Evolutionary conservation across 2,113 vertebrate genomes (phyloP).

Genomic region (Pangasianodon hypophthalmus): DNA sequence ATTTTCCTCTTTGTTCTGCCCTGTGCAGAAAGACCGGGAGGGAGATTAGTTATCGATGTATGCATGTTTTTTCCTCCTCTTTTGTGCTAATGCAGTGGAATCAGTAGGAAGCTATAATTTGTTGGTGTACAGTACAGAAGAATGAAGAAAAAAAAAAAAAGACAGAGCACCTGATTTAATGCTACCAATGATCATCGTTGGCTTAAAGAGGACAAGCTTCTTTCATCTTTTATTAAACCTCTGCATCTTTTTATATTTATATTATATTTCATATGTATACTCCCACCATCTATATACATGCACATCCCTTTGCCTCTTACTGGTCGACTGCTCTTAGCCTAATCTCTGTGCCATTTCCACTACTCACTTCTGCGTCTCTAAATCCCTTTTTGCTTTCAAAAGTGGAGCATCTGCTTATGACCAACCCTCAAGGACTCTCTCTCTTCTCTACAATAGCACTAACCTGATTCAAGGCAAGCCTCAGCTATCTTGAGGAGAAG

Average conservation of each 20-base stretch:
- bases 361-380: not conserved
- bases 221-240: conserved; percentile 18
- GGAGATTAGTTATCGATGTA: conserved; percentile 58
- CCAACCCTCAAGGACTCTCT: conserved; percentile 6
- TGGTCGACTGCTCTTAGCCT: not conserved
- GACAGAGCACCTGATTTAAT: conserved; percentile 17
- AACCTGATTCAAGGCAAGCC: not conserved
- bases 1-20: conserved; percentile 30
- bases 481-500: not conserved
- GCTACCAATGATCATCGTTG: conserved; percentile 27
- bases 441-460: not conserved
- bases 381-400: conserved; percentile 11
- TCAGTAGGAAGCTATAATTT: conserved; percentile 48
- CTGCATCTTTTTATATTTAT: conserved; percentile 16
- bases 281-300: not conserved
- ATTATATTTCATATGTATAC: conserved; percentile 13
- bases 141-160: not conserved
- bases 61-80: conserved; percentile 22
- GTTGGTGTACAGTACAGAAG: not conserved
- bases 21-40: conserved; percentile 30
- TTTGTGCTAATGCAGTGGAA: conserved; percentile 42
- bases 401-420: conserved; percentile 8
- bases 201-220: conserved; percentile 20
- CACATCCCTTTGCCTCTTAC: not conserved
- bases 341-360: conserved; percentile 9